Evolutionary conservation across 2,888 invertebrate genomes (phyloP), one percentile per base, ranked within the genome.

Genomic region (Aleiodes alternator): DNA sequence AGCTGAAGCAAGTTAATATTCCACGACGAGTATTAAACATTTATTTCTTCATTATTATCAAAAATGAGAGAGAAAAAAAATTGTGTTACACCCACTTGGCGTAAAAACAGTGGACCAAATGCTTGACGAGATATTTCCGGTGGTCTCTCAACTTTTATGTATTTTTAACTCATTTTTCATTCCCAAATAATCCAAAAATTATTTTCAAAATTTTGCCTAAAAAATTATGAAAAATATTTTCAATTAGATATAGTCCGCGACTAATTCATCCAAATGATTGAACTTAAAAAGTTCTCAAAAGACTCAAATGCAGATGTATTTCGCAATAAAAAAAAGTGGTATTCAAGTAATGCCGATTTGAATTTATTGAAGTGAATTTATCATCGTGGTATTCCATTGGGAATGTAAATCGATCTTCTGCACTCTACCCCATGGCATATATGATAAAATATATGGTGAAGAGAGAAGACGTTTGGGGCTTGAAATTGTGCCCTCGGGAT

Each of bases 1-100:
- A 69, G 59, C 14, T 29, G 61, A 76, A 48, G 56, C 16, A n/a
- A 56, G 69, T 75, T 72, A 72, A 74, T 76, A 77, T 76, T 76
- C 68, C 38, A 68, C 61, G 61, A 59, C 59, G 59, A 66, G 53
- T 69, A 29, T 23, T n/a, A 64, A 48, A n/a, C 59, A 66, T 72
- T 69, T 78, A 66, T 70, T 53, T 43, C 48, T 59, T 31, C 29
- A 43, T 43, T 16, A 38, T 61, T 43, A 23, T 23, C 9, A 43
- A 8, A 11, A 43, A 43, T 9, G 7, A 43, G 43, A 43, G n/a
- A 9, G 51, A 51, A 34, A 31, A 16, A 16, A 43, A 71, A 57
- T 38, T 68, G 9, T 7, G 43, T 43, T 43, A 43, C 43, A n/a
- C 55, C 55, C 61, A 72, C 51, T 73, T 73, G 73, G 68, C 68